These are phyloP conservation scores for Cygnus buccinator DNA, from an alignment of 2,113 vertebrate species.

Conservation along the genomic window DNA sequence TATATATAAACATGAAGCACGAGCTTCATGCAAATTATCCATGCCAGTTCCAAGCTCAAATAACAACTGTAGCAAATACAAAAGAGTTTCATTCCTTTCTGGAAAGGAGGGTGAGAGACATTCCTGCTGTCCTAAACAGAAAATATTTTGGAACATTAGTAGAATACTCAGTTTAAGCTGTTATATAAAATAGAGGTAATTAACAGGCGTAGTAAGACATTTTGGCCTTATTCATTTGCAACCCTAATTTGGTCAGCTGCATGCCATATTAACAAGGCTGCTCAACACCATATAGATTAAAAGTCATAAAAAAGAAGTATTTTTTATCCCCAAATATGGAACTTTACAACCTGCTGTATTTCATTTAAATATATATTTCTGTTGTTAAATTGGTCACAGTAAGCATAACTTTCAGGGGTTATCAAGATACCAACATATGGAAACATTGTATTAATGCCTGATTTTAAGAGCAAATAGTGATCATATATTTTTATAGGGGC, in stretches of 20 bases:
- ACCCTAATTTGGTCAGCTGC: background rate
- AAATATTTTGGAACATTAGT: background rate
- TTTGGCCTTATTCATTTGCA: background rate
- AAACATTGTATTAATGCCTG: constrained; percentile 40
- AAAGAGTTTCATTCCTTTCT: background rate
- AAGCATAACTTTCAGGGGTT: background rate
- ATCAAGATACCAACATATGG: constrained; percentile 33
- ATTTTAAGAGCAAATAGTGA: constrained; percentile 51
- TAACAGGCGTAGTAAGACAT: background rate
- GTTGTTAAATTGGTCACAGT: background rate
- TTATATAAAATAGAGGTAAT: background rate
- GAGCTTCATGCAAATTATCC: background rate
- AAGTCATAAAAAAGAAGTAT: background rate
- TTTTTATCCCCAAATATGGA: background rate
- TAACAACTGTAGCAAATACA: background rate
- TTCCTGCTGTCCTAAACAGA: background rate
- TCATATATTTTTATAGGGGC: background rate
- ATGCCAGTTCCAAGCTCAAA: background rate
- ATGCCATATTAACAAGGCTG: background rate
- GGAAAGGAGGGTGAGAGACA: background rate
- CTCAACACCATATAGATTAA: background rate
- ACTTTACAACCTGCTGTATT: background rate
- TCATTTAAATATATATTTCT: background rate
- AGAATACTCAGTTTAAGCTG: background rate
- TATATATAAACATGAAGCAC: background rate